A percentile compares a stretch with the other conserved stretches of the same genome.
Conservation (phyloP, 2,797 vertebrate genomes). For the Strix occidentalis region DNA sequence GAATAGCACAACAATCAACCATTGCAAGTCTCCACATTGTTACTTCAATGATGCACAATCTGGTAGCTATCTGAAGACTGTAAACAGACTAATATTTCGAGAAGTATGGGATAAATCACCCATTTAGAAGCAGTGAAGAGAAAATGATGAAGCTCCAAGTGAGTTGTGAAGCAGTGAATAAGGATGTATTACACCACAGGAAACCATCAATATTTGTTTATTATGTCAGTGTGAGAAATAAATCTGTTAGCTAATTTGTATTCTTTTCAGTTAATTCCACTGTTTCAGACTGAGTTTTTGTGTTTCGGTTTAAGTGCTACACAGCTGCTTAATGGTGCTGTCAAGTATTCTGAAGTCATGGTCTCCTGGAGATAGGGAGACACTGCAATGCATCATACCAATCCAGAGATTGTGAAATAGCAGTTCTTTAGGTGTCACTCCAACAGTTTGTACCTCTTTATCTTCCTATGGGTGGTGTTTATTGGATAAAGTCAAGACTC, state of each 20-base stretch:
- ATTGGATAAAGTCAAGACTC: neutral
- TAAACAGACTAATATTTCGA: slow-evolving; percentile 69
- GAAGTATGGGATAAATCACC: slow-evolving; percentile 67
- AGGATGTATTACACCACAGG: slow-evolving; percentile 69
- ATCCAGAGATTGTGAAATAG: neutral
- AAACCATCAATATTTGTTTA: slow-evolving; percentile 79
- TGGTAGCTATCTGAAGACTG: slow-evolving; percentile 57
- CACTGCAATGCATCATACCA: neutral
- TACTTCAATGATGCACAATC: slow-evolving; percentile 48
- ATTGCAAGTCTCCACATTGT: neutral
- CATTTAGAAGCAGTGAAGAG: slow-evolving; percentile 63
- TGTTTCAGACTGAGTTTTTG: slow-evolving; percentile 32
- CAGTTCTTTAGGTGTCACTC: neutral
- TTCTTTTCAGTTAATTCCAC: slow-evolving; percentile 66
- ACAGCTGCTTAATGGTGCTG: slow-evolving; percentile 56
- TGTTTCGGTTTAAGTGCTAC: slow-evolving; percentile 18
- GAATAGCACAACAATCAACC: slow-evolving; percentile 8
- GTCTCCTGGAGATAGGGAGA: slow-evolving; percentile 41
- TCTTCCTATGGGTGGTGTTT: neutral
- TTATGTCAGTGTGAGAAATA: slow-evolving; percentile 67
- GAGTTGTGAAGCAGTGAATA: slow-evolving; percentile 68
- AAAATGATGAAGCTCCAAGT: slow-evolving; percentile 68
- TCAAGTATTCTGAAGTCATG: slow-evolving; percentile 46
- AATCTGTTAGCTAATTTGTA: slow-evolving; percentile 74
- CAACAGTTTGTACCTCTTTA: neutral